phyloP scores from a whole-genome alignment of 2,797 vertebrate species.

The Semaprochilodus insignis region DNA sequence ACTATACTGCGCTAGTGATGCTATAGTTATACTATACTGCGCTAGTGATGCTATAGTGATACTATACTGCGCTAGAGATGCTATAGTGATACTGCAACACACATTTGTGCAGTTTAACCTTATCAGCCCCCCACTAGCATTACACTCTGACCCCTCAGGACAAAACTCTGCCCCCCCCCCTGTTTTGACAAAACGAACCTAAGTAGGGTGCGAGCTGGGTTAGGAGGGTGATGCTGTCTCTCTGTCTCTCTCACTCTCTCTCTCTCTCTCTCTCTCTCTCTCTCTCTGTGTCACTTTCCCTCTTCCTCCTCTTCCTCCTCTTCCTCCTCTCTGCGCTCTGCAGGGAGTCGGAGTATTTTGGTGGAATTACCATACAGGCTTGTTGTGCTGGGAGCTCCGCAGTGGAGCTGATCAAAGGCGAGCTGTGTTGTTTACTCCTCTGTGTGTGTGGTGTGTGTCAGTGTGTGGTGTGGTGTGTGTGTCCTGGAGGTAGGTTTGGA shows the following conservation, averaged over 20 bases:
- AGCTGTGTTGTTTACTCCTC: background rate
- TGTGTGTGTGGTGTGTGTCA: too few relatives aligned
- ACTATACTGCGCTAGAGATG: too few relatives aligned
- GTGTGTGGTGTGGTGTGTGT: background rate
- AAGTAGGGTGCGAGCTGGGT: background rate
- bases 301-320: background rate
- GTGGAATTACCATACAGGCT: too few relatives aligned
- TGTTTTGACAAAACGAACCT: background rate
- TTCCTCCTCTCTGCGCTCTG: background rate
- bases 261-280: background rate
- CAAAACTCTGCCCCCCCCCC: too few relatives aligned
- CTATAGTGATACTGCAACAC: too few relatives aligned
- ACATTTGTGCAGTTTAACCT: too few relatives aligned
- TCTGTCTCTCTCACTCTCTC: background rate
- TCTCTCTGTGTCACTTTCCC: background rate
- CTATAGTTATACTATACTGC: too few relatives aligned
- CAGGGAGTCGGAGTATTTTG: too few relatives aligned
- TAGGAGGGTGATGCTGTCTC: background rate
- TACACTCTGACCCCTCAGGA: too few relatives aligned
- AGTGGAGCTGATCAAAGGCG: background rate
- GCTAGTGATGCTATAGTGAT: too few relatives aligned
- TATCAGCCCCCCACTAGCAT: too few relatives aligned
- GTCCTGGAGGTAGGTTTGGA: background rate
- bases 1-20: too few relatives aligned
- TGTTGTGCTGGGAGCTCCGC: conserved; percentile 14